Evolutionary conservation across 1,140 invertebrate species (phyloP).

Genomic region (Pachyrhynchus sulphureomaculatus): DNA sequence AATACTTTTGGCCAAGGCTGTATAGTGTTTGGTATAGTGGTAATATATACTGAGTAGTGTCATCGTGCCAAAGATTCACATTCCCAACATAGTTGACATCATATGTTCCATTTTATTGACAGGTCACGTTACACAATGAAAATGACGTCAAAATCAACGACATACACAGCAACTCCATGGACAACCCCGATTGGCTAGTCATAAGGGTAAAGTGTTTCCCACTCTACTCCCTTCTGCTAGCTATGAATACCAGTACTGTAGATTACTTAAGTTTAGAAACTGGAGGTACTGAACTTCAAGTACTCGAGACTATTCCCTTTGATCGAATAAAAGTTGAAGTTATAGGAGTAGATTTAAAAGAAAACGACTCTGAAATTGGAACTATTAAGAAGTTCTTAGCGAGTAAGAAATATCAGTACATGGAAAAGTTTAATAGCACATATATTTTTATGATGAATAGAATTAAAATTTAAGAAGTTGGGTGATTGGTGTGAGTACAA

Average conservation of each 20-base stretch:
- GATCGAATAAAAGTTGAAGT: conserved; percentile 55
- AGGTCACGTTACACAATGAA: conserved; percentile 64
- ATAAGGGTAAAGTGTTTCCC: conserved; percentile 82
- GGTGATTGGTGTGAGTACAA: no score
- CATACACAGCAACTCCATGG: conserved; percentile 54
- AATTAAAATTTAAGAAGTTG: conserved; percentile 35
- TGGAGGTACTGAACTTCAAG: conserved; percentile 62
- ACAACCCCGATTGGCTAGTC: conserved; percentile 54
- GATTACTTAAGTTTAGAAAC: conserved; percentile 74
- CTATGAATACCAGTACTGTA: conserved; percentile 67
- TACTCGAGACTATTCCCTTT: conserved; percentile 57
- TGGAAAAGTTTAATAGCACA: conserved; percentile 44
- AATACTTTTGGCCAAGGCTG: no score
- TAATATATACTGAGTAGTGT: no score
- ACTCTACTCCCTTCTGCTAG: conserved; percentile 75
- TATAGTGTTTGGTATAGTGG: no score
- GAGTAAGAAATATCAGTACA: conserved; percentile 46
- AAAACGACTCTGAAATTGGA: conserved; percentile 44
- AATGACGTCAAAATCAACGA: conserved; percentile 53
- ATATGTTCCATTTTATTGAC: no score
- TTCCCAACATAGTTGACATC: no score
- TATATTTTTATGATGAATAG: conserved; percentile 45
- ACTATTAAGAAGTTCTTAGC: conserved; percentile 47
- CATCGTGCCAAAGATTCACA: no score
- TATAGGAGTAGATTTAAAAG: conserved; percentile 48